A percentile compares a stretch with the other conserved stretches of the same genome.
phyloP scores from a whole-genome alignment of 2,113 vertebrate species.

The Poeciliopsis occidentalis region DNA sequence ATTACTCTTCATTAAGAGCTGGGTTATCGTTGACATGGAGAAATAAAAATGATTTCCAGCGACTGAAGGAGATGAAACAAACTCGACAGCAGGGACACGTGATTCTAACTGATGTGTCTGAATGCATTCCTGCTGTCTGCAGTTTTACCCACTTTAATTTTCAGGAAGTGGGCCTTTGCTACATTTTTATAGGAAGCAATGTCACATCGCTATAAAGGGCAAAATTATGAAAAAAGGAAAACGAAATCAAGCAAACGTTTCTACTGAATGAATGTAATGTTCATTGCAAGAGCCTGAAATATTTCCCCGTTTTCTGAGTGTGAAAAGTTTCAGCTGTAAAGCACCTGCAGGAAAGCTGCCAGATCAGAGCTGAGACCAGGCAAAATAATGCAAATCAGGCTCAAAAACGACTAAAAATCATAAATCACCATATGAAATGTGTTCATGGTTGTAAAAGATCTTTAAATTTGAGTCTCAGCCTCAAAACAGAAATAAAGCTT shows the following conservation, averaged over 20 bases:
- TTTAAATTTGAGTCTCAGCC: too few species aligned
- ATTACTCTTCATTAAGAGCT: conserved; percentile 10
- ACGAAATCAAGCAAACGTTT: background rate
- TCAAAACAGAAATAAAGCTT: too few species aligned
- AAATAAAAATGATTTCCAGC: conserved; percentile 4
- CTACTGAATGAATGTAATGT: background rate
- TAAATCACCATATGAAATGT: too few species aligned
- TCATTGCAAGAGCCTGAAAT: too few species aligned
- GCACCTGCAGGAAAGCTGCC: background rate
- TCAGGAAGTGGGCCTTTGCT: background rate
- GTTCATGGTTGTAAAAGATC: too few species aligned
- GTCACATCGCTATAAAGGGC: background rate
- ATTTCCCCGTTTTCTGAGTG: too few species aligned
- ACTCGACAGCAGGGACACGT: background rate
- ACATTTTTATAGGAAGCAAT: background rate
- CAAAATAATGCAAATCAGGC: background rate
- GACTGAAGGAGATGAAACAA: background rate
- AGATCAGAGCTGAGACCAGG: background rate
- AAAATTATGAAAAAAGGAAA: background rate
- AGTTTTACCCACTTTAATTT: background rate
- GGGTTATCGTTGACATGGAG: background rate
- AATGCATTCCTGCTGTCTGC: background rate
- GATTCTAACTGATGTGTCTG: background rate
- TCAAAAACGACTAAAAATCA: background rate
- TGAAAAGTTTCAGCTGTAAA: background rate